Conservation (phyloP, 1,140 invertebrate species). For the Pseudomyrmex dendroicus region DNA sequence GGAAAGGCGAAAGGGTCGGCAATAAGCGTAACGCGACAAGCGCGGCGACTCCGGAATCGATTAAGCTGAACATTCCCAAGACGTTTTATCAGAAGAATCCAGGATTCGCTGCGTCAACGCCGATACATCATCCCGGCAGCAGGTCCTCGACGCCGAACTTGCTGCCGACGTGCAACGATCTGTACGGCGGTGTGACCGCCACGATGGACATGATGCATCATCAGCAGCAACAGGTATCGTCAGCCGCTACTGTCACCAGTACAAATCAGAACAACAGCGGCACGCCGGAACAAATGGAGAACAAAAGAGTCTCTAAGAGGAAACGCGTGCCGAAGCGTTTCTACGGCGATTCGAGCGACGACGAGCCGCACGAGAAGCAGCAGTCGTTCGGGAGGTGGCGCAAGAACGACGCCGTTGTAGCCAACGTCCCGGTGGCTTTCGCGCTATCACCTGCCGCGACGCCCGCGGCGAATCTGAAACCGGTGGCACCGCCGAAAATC, state of each 20-base stretch:
- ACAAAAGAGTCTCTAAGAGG: conserved; percentile 90
- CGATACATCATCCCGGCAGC: conserved; percentile 54
- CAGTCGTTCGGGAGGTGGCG: conserved; percentile 89
- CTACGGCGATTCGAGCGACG: conserved; percentile 94
- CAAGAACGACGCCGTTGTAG: conserved; percentile 84
- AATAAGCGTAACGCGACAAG: conserved; percentile 65
- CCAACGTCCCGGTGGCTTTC: conserved; percentile 10
- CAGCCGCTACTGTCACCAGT: background rate
- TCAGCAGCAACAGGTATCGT: conserved; percentile 74
- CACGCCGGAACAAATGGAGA: conserved; percentile 83
- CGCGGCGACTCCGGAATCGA: conserved; percentile 75
- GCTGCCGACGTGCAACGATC: conserved; percentile 31
- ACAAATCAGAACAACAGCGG: background rate
- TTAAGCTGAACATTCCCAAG: conserved; percentile 84
- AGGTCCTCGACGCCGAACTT: conserved; percentile 67
- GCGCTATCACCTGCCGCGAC: conserved; percentile 19
- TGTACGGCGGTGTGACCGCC: background rate
- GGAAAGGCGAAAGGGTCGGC: conserved; percentile 78
- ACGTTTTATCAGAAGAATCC: conserved; percentile 78
- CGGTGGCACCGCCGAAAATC: conserved; percentile 28
- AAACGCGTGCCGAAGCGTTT: conserved; percentile 92
- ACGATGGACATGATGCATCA: conserved; percentile 30
- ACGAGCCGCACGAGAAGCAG: conserved; percentile 89
- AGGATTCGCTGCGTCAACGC: conserved; percentile 42
- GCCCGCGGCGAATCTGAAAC: conserved; percentile 41